Evolutionary conservation across 2,113 vertebrate genomes (phyloP), one percentile per base, ranked within the genome.

Genomic region (Hymenochirus boettgeri): DNA sequence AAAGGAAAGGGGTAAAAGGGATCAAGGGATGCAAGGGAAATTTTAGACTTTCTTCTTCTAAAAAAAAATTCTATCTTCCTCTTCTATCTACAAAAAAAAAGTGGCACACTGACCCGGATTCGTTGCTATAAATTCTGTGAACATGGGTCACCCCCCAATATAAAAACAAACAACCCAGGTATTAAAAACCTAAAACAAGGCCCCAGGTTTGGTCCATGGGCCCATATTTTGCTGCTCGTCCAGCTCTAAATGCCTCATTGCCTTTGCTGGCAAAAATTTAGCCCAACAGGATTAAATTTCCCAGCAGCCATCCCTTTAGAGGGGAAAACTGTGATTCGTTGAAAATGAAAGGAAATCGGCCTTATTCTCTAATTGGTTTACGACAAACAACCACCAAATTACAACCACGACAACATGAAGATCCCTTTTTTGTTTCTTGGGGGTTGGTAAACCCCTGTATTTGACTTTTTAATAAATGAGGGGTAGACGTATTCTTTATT

Each of bases 91-190:
- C n/a, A n/a, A n/a, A 42, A 18, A n/a, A n/a, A 65, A 37, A 17
- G 18, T 72, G 85, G n/a, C n/a, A n/a, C 83, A 85, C 88, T 88
- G 84, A 87, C 75, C 45, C 74, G 53, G 74, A 78, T 79, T 74
- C 78, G n/a, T n/a, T n/a, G n/a, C 63, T 77, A 74, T 74, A 19
- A 23, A 71, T 74, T 79, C 83, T 85, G 80, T 84, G 82, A 82
- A 81, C 53, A 31, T 62, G 63, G 37, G 47, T n/a, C n/a, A n/a
- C n/a, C n/a, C n/a, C n/a, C n/a, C n/a, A n/a, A n/a, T n/a, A n/a
- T n/a, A n/a, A n/a, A n/a, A n/a, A n/a, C n/a, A n/a, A n/a, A n/a
- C 61, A 48, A 1, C 65, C 72, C 71, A 76, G 74, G 75, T 72
- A 6, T 67, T 72, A n/a, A 35, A 8, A 24, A 54, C n/a, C n/a